Base-by-base conservation (phyloP, 2,797 vertebrate genomes). In the Gallirallus australis region DNA sequence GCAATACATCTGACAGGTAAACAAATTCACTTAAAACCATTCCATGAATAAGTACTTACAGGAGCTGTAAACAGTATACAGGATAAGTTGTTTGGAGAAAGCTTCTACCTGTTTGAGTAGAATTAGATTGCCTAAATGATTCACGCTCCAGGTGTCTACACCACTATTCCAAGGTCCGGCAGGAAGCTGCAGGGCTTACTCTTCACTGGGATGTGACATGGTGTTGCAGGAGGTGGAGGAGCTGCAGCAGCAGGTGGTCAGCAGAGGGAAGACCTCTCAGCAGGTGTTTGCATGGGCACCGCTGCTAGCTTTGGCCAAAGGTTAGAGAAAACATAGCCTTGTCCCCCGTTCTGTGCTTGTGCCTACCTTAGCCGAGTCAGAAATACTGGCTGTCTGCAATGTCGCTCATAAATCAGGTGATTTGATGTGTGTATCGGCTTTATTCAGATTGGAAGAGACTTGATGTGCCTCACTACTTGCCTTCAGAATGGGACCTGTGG, bases 81-180 rank as follows among this genome's bases (percentile, higher is more conserved):
- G 48, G 31, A 11, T 50, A 48, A 82, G 15, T 54, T 82, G 35
- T 39, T 89, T 60, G 35, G 35, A 56, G 72, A 78, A 83, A 83
- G 37, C 7, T 37, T 89, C 42, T 82, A 75, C 71, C 50, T 92
- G 60, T 80, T 35, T 71, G 64, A 84, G 83, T 50, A 78, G 80
- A 82, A 89, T 37, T 37, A 40, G 69, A 47, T 25, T 18, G 40
- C 47, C 35, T 68, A 50, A 82, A 71, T 50, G 27, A 68, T 73
- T 80, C 57, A 25, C 4, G 2, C 24, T 82, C 24, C 1, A 12
- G 15, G 19, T 88, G 80, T 37, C 39, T 60, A 4, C 3, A 1
- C 6, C 7, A 8, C 13, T 56, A 40, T 53, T 68, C 23, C 48
- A 80, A 35, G 60, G 65, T 60, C 15, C 31, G 57, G 35, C 6